A percentile compares a stretch with the other conserved stretches of the same genome.
These are phyloP conservation scores for Ivindomyrus marchei DNA, from an alignment of 2,113 vertebrate genomes.

Conservation along the genomic window DNA sequence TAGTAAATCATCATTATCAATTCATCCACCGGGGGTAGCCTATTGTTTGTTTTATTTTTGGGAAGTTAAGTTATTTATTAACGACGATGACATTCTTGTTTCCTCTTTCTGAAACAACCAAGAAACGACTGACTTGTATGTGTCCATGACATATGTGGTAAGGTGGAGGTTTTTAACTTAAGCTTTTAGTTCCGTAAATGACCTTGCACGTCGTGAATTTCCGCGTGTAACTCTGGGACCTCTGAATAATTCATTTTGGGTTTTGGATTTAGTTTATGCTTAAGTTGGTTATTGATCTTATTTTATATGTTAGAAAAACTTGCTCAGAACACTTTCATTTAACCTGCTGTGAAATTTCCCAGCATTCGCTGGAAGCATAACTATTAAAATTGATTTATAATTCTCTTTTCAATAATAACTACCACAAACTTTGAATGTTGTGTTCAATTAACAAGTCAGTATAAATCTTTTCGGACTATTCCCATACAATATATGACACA, in stretches of 20 bases:
- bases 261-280: background rate
- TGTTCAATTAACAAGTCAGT: background rate
- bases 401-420: background rate
- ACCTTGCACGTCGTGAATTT: background rate
- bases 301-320: background rate
- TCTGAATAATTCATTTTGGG: background rate
- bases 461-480: background rate
- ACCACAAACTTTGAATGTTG: background rate
- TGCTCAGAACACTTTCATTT: background rate
- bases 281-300: background rate
- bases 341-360: background rate
- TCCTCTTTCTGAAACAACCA: slow-evolving; percentile 12
- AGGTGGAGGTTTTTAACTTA: background rate
- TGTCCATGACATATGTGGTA: background rate
- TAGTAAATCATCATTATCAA: background rate
- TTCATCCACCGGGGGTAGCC: background rate
- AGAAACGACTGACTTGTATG: slow-evolving; percentile 1
- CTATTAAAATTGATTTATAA: background rate
- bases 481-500: background rate
- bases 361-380: background rate
- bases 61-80: slow-evolving; percentile 25
- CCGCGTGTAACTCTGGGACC: background rate
- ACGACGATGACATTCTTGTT: slow-evolving; percentile 11
- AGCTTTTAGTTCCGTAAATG: background rate
- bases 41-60: slow-evolving; percentile 19